Base-by-base conservation (phyloP, 2,113 vertebrate species). In the Brachypteracias leptosomus region DNA sequence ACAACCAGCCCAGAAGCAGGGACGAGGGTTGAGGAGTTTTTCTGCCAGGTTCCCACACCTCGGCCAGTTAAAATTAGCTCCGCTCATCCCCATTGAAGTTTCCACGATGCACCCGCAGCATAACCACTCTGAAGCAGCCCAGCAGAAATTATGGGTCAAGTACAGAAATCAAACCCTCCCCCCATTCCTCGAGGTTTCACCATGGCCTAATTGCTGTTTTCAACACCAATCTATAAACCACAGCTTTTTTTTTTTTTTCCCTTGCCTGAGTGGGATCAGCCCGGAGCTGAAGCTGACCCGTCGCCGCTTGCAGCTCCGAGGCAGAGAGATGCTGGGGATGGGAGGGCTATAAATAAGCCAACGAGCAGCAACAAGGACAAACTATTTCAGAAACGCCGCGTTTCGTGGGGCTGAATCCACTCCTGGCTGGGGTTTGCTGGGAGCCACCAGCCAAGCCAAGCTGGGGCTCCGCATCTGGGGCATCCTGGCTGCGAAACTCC, bases 271-370 rank as follows among this genome's bases (percentile, higher is more conserved):
- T 5, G 16, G 84, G 86, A 87, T 87, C 15, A 3, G 51, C 46
- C 72, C 15, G 11, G 55, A 67, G 83, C 81, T 38, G 38, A 91
- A 84, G 68, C 16, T 66, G 11, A 44, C 13, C 19, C 15, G 0
- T 73, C 10, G 4, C 17, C 1, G 22, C 88, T 88, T 2, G 21
- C 80, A 75, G 66, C 83, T 81, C 61, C 2, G 5, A 90, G 81
- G 77, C 38, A 2, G 85, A 74, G 67, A 49, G 80, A 54, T 16
- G 2, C 88, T 51, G 36, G 74, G 86, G 81, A 86, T 85, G 77
- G 11, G 18, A 70, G 57, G 52, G 89, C 91, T 95, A 95, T 95
- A 96, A 96, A 96, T 96, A 95, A 89, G 84, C 63, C 5, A 2
- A 49, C 0, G 42, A 91, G 54, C 93, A 77, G 89, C 95, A 96